These are phyloP conservation scores for Medauroidea extradentata DNA, from an alignment of 1,140 invertebrate species.

Conservation along the genomic window DNA sequence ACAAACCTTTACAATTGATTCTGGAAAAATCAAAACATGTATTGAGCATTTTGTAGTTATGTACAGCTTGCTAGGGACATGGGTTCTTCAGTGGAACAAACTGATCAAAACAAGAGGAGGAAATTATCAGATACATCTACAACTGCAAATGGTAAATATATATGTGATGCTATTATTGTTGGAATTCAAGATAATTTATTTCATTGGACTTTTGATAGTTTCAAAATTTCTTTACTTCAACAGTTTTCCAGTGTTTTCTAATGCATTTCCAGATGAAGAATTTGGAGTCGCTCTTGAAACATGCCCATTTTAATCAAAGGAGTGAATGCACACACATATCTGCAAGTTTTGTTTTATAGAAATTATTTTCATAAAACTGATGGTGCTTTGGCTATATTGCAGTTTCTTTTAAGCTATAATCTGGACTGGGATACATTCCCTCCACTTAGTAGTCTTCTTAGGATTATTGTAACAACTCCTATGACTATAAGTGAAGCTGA, in stretches of 20 bases:
- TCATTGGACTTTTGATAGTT: conserved; percentile 17
- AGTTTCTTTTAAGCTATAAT: conserved; percentile 2
- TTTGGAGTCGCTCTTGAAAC: conserved; percentile 3
- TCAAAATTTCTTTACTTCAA: no score
- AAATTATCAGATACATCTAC: conserved; percentile 12
- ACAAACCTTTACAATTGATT: conserved; percentile 15
- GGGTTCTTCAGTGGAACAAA: background rate
- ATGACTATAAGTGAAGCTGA: background rate
- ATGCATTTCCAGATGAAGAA: conserved; percentile 13
- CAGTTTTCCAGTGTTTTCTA: conserved; percentile 11
- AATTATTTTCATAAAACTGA: background rate
- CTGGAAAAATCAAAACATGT: conserved; percentile 16
- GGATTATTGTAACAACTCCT: conserved; percentile 1
- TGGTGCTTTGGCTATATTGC: background rate
- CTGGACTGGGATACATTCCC: background rate
- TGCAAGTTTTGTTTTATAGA: conserved; percentile 1
- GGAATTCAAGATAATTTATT: conserved; percentile 20
- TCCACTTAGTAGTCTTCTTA: background rate
- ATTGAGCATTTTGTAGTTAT: conserved; percentile 19
- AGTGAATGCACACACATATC: background rate
- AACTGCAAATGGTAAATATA: conserved; percentile 21
- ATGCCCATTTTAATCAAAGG: conserved; percentile 3
- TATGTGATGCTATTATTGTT: conserved; percentile 20
- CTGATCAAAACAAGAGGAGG: conserved; percentile 6
- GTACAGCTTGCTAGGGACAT: conserved; percentile 3